Conservation (phyloP, 2,113 vertebrate species). For the Brachyhypopomus occidentalis region DNA sequence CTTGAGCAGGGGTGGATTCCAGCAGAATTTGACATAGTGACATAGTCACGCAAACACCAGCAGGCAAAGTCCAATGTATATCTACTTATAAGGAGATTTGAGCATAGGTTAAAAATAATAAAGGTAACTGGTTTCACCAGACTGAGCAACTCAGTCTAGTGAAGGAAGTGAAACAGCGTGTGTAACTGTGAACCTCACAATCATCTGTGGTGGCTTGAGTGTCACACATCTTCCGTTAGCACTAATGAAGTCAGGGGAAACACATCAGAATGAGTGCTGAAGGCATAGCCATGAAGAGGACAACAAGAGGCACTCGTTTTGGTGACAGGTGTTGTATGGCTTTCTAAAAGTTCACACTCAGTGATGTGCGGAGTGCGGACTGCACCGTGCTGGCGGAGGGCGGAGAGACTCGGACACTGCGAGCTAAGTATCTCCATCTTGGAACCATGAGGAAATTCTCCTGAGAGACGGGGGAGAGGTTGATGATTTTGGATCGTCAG, state of each 20-base stretch:
- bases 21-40: constrained; percentile 17
- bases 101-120: constrained; percentile 9
- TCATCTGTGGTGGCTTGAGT: neutral
- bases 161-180: neutral
- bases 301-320: neutral
- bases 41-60: neutral
- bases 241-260: constrained; percentile 9
- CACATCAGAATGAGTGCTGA: neutral
- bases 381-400: neutral
- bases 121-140: constrained; percentile 4
- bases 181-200: neutral
- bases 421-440: constrained; percentile 39
- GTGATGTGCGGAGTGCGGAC: neutral
- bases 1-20: constrained; percentile 54
- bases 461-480: constrained; percentile 34
- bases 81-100: neutral
- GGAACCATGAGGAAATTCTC: constrained; percentile 22
- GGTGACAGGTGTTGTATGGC: neutral
- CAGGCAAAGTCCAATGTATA: neutral
- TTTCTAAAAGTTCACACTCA: neutral
- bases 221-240: constrained; percentile 14
- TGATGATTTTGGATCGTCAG: constrained; percentile 43
- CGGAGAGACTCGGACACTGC: neutral
- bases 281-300: neutral
- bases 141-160: constrained; percentile 6